Evolutionary conservation across 1,140 invertebrate species (phyloP).

Genomic region (Pseudomyrmex pallidus): DNA sequence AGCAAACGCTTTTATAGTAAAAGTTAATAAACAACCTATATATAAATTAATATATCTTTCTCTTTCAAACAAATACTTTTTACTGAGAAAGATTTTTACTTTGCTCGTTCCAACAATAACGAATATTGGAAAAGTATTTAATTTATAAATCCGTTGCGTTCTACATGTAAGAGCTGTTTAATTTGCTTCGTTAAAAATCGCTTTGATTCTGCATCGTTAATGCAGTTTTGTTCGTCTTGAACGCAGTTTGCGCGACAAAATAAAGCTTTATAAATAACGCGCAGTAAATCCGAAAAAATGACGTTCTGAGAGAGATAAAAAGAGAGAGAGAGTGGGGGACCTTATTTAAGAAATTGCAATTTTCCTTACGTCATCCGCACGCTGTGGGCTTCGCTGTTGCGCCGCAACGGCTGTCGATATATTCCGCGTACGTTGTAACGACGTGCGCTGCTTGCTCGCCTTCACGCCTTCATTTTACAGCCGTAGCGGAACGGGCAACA

Average conservation of each 20-base stretch:
- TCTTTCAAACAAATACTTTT: too few relatives aligned
- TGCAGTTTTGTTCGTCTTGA: neutral
- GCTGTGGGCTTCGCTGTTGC: slow-evolving; percentile 13
- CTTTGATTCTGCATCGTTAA: neutral
- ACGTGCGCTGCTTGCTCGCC: slow-evolving; percentile 14
- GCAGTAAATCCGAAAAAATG: slow-evolving; percentile 12
- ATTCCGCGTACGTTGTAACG: slow-evolving; percentile 45
- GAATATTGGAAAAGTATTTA: too few relatives aligned
- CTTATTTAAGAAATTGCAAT: slow-evolving; percentile 54
- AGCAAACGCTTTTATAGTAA: neutral
- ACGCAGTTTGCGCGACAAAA: neutral
- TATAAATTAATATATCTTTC: too few relatives aligned
- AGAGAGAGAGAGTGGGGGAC: neutral
- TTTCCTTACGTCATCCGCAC: slow-evolving; percentile 50
- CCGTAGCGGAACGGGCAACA: slow-evolving; percentile 6
- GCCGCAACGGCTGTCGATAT: slow-evolving; percentile 42
- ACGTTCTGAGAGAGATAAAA: neutral
- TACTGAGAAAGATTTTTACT: too few relatives aligned
- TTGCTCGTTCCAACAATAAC: too few relatives aligned
- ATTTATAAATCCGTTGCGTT: too few relatives aligned
- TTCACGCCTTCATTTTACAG: slow-evolving; percentile 54
- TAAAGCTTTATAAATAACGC: neutral
- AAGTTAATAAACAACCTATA: too few relatives aligned
- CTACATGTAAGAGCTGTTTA: neutral
- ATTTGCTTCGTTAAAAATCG: slow-evolving; percentile 27